Evolutionary conservation across 1,140 invertebrate genomes (phyloP).

Genomic region (Aricia agestis): DNA sequence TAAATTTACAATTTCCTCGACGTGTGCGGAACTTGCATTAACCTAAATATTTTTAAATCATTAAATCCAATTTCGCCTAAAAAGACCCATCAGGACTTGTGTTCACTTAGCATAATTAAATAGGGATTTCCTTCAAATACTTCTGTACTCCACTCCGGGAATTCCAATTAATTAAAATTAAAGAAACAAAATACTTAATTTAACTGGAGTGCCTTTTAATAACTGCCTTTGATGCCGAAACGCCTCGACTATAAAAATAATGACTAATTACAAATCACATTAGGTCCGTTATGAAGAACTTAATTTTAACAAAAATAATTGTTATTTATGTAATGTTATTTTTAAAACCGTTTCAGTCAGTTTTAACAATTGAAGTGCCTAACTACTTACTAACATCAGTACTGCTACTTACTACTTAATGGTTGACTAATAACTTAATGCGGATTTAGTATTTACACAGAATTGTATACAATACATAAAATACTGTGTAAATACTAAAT

Average conservation of each 20-base stretch:
- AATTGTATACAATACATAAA: no score
- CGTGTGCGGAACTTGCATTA: not conserved
- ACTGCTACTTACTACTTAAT: no score
- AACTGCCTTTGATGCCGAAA: not conserved
- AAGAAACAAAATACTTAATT: not conserved
- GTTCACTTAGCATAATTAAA: conserved; percentile 15
- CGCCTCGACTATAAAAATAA: not conserved
- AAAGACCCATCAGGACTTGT: not conserved
- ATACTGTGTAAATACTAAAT: no score
- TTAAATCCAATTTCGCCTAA: not conserved
- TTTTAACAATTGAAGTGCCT: no score
- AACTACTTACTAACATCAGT: no score
- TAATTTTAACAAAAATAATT: not conserved
- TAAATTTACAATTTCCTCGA: not conserved
- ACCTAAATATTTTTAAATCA: not conserved
- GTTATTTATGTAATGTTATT: not conserved
- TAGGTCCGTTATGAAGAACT: not conserved
- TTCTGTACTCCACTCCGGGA: not conserved
- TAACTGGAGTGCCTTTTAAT: not conserved
- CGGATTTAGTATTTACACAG: no score
- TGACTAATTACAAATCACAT: not conserved
- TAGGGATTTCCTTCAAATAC: conserved; percentile 1
- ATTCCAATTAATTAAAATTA: conserved; percentile 5
- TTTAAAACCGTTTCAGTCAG: not conserved
- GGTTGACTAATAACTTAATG: no score